phyloP scores from a whole-genome alignment of 2,888 invertebrate genomes.

The Plutella xylostella region DNA sequence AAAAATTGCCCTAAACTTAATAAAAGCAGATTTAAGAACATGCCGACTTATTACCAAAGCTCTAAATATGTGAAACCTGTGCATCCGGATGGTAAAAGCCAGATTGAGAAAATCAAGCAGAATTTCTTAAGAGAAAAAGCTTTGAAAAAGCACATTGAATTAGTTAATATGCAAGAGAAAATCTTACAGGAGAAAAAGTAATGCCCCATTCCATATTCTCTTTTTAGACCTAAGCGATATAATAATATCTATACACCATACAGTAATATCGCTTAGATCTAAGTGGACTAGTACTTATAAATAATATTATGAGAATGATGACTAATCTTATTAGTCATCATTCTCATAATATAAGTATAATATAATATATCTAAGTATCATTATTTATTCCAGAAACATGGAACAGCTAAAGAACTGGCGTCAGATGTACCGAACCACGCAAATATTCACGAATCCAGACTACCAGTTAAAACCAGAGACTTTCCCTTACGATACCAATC shows the following conservation, averaged over 20 bases:
- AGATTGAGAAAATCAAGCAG: constrained; percentile 43
- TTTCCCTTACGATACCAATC: constrained; percentile 68
- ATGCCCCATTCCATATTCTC: too few species aligned
- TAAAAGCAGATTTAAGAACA: constrained; percentile 39
- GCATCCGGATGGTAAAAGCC: constrained; percentile 24
- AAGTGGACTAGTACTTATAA: too few species aligned
- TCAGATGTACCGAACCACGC: constrained; percentile 35
- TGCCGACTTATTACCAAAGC: constrained; percentile 50
- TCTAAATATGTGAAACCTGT: constrained; percentile 43
- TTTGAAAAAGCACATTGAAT: constrained; percentile 65
- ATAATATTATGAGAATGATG: too few species aligned
- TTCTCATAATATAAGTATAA: neutral
- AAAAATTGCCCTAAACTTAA: constrained; percentile 50
- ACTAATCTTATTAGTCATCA: too few species aligned
- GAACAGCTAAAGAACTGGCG: constrained; percentile 69
- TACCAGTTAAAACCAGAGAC: constrained; percentile 30
- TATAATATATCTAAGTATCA: neutral
- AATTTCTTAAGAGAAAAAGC: constrained; percentile 57
- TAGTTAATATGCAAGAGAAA: constrained; percentile 64
- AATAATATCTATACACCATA: too few species aligned
- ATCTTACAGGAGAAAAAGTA: constrained; percentile 73
- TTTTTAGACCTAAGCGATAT: too few species aligned
- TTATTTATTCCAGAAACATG: constrained; percentile 32
- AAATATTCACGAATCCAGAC: constrained; percentile 28
- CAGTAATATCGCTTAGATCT: too few species aligned